phyloP scores from a whole-genome alignment of 2,113 vertebrate species.

The Phoenicopterus ruber region DNA sequence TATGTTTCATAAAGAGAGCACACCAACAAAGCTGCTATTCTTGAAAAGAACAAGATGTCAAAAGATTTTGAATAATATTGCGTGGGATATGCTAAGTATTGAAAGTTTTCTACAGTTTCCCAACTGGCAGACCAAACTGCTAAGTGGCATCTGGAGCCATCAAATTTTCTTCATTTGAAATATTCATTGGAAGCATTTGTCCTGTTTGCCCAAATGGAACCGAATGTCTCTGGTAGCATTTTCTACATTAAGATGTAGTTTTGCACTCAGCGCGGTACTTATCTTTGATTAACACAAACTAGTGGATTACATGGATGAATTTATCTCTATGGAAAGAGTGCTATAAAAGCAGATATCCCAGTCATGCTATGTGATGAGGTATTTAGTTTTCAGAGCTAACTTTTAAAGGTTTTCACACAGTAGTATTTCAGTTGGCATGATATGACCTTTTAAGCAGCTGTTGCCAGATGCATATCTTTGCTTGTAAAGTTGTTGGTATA shows the following conservation, averaged over 20 bases:
- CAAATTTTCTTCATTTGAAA: not conserved
- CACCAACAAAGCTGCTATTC: not conserved
- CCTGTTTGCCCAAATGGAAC: not conserved
- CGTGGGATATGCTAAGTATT: not conserved
- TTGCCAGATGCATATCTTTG: not conserved
- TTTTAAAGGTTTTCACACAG: not conserved
- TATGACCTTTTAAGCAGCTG: not conserved
- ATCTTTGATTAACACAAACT: not conserved
- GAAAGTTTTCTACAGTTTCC: not conserved
- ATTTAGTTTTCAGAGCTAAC: not conserved
- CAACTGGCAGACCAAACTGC: not conserved
- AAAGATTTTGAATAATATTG: not conserved
- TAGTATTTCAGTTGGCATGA: not conserved
- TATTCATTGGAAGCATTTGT: not conserved
- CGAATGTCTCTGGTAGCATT: not conserved
- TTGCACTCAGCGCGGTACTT: not conserved
- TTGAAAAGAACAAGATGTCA: not conserved
- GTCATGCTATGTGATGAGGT: not conserved
- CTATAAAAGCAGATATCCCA: not conserved
- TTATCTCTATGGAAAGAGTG: not conserved
- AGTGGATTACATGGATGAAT: not conserved
- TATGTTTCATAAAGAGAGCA: not conserved
- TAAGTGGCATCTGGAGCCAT: not conserved
- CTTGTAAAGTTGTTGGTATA: not conserved
- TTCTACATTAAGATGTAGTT: not conserved